Conservation (phyloP, 64 coral and sea anemone genomes). For the Stichodactyla helianthus region DNA sequence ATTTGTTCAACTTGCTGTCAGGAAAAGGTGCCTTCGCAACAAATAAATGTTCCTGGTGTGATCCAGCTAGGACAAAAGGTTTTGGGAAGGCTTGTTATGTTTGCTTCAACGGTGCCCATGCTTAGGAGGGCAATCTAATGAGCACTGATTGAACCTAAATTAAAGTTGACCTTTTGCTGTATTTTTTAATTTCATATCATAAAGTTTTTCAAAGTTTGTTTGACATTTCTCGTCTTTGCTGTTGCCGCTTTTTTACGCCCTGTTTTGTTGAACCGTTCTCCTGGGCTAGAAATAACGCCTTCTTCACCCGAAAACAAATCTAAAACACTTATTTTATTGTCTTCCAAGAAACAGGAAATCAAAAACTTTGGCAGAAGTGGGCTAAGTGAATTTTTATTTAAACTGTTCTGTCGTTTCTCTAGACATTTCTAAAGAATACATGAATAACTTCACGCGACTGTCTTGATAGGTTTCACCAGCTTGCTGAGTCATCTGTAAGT, state of each 20-base stretch:
- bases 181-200: conserved; percentile 29
- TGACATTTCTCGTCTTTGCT: conserved; percentile 21
- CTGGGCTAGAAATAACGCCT: not conserved
- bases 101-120: not conserved
- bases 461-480: conserved; percentile 1
- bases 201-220: conserved; percentile 39
- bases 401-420: not conserved
- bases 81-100: not conserved
- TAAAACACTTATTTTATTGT: not conserved
- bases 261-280: not conserved
- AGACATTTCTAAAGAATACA: conserved; percentile 14
- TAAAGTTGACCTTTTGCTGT: conserved; percentile 28
- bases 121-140: conserved; percentile 1
- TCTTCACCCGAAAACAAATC: not conserved
- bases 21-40: not conserved
- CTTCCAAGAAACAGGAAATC: not conserved
- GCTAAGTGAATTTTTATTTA: not conserved
- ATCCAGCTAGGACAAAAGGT: not conserved
- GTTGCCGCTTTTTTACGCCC: conserved; percentile 24
- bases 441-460: not conserved
- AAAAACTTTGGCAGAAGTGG: not conserved
- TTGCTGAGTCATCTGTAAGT: not conserved
- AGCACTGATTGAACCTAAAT: conserved; percentile 23
- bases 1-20: conserved; percentile 9
- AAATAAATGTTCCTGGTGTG: not conserved